A percentile compares a stretch with the other conserved stretches of the same genome.
phyloP scores from a whole-genome alignment of 2,888 invertebrate genomes.

The Ametastegia equiseti region DNA sequence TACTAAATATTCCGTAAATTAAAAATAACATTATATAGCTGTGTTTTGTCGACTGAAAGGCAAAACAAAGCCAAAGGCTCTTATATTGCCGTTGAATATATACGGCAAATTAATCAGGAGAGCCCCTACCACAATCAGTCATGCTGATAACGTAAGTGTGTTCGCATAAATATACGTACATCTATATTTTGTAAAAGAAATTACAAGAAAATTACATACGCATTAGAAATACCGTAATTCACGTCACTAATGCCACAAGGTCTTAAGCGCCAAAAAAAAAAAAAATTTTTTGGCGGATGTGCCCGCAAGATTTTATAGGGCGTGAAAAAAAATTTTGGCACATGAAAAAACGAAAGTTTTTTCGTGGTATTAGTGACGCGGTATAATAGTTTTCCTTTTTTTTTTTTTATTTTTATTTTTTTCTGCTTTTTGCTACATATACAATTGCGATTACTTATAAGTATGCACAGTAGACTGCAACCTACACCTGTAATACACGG shows the following conservation, averaged over 20 bases:
- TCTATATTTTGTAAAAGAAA: no score
- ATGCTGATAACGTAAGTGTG: slow-evolving; percentile 36
- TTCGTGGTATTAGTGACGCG: no score
- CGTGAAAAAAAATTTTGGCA: no score
- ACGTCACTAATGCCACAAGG: no score
- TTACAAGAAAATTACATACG: no score
- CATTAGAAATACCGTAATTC: neutral
- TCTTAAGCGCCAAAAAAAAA: no score
- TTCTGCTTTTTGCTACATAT: no score
- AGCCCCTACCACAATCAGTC: slow-evolving; percentile 2
- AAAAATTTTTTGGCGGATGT: no score
- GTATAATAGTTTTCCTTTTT: no score
- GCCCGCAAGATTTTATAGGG: no score
- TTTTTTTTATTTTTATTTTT: no score
- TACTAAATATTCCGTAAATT: neutral
- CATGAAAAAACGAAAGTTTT: no score
- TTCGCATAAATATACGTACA: neutral
- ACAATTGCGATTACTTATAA: neutral
- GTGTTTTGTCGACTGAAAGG: neutral
- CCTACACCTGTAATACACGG: neutral
- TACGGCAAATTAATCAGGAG: slow-evolving; percentile 25
- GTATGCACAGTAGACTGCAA: neutral
- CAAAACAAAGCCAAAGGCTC: slow-evolving; percentile 35
- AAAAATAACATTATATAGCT: neutral
- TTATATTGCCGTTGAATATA: slow-evolving; percentile 27